Base-by-base conservation (phyloP, 2,797 vertebrate species). In the Anomalospiza imberbis region DNA sequence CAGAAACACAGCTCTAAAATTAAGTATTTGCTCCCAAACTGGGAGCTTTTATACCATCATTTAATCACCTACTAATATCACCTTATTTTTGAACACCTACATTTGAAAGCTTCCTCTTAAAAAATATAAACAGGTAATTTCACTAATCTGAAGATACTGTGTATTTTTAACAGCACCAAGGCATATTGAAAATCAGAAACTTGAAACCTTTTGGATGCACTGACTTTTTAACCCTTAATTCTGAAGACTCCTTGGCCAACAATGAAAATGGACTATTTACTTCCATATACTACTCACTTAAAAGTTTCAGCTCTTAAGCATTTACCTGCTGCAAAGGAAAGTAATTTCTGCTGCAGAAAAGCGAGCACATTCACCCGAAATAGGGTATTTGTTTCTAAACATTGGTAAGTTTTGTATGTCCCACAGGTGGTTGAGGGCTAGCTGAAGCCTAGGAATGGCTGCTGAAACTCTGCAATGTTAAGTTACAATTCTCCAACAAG, bases 111-210 rank as follows among this genome's bases (percentile, higher is more conserved):
- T 82, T 50, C 18, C 36, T 68, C 32, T 66, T 25, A 67, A 92
- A 92, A 81, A 84, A 38, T 3, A 70, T 5, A 31, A 91, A 16
- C 7, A 55, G n/a, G 4, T 48, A 10, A 55, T 57, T 78, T 45
- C 0, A 0, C 13, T 62, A 60, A 53, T 21, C 53, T 63, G 24
- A 73, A 73, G 26, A 51, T 3, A 42, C 1, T 4, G 17, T 22
- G 9, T 8, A 60, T 74, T 48, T 78, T 80, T 65, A 24, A 84
- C 79, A 85, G 42, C n/a, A 57, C 13, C 28, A 65, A 31, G 7
- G 24, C 17, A 61, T 32, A 45, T 0, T 28, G 44, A 78, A 92
- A 94, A 79, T 26, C 44, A 74, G 68, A 72, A 58, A 66, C 20
- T 12, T 48, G 9, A 75, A 71, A 63, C 6, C 13, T 66, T 80